Conservation (phyloP, 2,113 vertebrate genomes). For the Poicephalus gulielmi region DNA sequence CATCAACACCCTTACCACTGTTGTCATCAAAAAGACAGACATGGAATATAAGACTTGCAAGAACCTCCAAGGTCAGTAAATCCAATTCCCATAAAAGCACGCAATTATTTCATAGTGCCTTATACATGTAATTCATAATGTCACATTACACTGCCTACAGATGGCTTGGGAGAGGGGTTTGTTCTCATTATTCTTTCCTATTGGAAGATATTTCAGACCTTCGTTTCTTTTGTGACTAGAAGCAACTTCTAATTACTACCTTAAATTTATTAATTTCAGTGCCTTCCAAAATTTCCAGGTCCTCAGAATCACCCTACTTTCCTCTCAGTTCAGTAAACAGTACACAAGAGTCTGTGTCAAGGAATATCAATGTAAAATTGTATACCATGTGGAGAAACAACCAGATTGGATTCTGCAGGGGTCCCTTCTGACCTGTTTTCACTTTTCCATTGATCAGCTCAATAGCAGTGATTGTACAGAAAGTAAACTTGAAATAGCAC, state of each 20-base stretch:
- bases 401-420: not conserved
- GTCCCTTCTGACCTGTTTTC: not conserved
- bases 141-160: not conserved
- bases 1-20: not conserved
- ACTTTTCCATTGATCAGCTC: not conserved
- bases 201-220: not conserved
- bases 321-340: not conserved
- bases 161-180: not conserved
- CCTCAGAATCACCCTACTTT: not conserved
- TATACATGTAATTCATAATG: not conserved
- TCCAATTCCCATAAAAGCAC: conserved; percentile 5
- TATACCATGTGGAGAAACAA: not conserved
- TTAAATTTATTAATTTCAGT: not conserved
- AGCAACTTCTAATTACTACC: not conserved
- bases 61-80: conserved; percentile 1
- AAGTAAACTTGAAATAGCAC: not conserved
- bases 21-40: not conserved
- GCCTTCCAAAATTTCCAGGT: not conserved
- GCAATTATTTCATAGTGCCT: conserved; percentile 18
- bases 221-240: not conserved
- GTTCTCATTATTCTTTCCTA: not conserved
- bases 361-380: not conserved
- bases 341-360: not conserved
- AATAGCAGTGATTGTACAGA: not conserved
- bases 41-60: not conserved